Conservation (phyloP, 2,113 vertebrate genomes). For the Pica pica region DNA sequence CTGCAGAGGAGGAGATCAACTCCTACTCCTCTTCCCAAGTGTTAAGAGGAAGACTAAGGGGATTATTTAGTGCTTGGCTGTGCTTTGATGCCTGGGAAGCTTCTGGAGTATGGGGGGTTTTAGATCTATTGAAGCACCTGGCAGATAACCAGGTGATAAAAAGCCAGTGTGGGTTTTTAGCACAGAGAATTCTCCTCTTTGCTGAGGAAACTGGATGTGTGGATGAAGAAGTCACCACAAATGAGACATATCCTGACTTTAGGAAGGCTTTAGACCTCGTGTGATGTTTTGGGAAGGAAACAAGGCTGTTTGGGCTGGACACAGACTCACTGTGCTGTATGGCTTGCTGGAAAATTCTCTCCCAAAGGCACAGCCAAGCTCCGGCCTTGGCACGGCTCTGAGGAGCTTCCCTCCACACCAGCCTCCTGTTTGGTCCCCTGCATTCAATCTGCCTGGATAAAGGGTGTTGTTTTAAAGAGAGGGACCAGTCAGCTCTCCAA, state of each 20-base stretch:
- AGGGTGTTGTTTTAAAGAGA: background rate
- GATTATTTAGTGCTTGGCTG: background rate
- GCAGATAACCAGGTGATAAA: background rate
- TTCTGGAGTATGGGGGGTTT: background rate
- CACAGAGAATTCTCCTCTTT: background rate
- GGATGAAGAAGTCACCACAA: background rate
- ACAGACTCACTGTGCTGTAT: background rate
- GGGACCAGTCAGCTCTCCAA: background rate
- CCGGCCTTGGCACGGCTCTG: background rate
- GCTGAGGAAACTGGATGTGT: background rate
- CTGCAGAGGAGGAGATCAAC: accelerated
- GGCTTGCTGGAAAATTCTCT: background rate
- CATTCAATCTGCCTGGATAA: background rate
- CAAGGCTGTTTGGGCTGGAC: background rate
- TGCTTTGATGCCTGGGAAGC: slow-evolving; percentile 1
- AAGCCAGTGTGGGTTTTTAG: background rate
- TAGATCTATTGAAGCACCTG: background rate
- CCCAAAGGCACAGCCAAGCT: accelerated
- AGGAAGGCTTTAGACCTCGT: background rate
- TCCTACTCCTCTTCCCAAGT: background rate
- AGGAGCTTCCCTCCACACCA: accelerated
- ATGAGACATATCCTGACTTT: background rate
- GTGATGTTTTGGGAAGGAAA: background rate
- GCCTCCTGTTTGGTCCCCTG: background rate
- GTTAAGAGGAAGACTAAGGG: background rate